These are phyloP conservation scores for Petrocephalus schoutedeni DNA, from an alignment of 2,797 vertebrate genomes.

Conservation along the genomic window DNA sequence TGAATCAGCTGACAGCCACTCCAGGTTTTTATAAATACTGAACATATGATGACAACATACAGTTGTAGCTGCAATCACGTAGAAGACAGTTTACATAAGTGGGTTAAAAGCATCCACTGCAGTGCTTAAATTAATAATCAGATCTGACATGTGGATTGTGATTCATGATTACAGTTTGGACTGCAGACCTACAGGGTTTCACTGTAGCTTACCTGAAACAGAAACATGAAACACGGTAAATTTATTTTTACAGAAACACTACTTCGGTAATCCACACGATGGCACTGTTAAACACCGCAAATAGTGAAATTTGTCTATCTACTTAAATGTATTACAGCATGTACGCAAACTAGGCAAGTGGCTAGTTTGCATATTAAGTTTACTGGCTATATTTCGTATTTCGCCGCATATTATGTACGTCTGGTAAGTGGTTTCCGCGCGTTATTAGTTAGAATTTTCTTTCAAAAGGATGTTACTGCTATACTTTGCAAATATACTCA, in stretches of 20 bases:
- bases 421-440: neutral
- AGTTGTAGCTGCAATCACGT: neutral
- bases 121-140: neutral
- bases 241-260: neutral
- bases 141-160: neutral
- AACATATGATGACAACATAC: neutral
- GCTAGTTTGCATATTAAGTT: neutral
- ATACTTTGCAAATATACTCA: neutral
- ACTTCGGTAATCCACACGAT: slow-evolving; percentile 5
- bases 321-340: neutral
- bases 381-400: neutral
- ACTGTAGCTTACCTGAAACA: neutral
- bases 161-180: neutral
- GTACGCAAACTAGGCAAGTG: neutral
- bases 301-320: neutral
- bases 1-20: neutral
- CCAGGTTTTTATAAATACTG: neutral
- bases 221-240: neutral
- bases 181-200: neutral
- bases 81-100: neutral
- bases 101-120: neutral
- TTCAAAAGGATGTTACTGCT: neutral
- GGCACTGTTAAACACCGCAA: neutral
- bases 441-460: neutral
- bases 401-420: neutral